Evolutionary conservation across 2,797 vertebrate species (phyloP), one percentile per base, ranked within the genome.

Genomic region (Halcyon smyrnensis): DNA sequence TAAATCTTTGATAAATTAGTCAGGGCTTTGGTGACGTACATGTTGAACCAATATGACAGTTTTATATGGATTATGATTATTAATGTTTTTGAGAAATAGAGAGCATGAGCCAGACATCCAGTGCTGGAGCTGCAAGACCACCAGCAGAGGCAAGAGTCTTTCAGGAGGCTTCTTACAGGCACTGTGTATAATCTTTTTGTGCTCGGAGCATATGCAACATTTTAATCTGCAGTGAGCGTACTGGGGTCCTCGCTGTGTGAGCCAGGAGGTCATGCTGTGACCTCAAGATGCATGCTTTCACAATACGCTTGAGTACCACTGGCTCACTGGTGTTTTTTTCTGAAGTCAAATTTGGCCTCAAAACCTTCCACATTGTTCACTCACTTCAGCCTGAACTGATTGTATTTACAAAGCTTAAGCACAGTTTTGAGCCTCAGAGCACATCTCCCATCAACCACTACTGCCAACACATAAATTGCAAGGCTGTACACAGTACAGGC

Each of bases 351-450:
- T 94, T 76, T 95, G 96, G 96, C 94, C 96, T 97, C 73, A 73
- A 97, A 98, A 98, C 90, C 93, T 96, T 95, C 94, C 97, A 95
- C 96, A 92, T 95, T 95, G 96, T 97, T 97, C 96, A 89, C 93
- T 97, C 74, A 37, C 94, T 94, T 96, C 94, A 93, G 96, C 97
- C 98, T 95, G 95, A 98, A 95, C 96, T 95, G 97, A 97, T 97
- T 98, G 98, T 99, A 98, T 99, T 99, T 99, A 98, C 98, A 98
- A 98, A 98, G 97, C 95, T 93, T 96, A 98, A 99, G 97, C 97
- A 97, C 96, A 87, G 95, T 98, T 98, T 95, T 94, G 98, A 98
- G 97, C 97, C 87, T 89, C 82, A 30, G 92, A 98, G 97, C 90
- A 93, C 97, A 96, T 98, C 96, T 97, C 97, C 97, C 95, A 89